Percentiles rank a stretch among this genome's conserved stretches.
These are phyloP conservation scores for Neodontobutis hainanensis DNA, from an alignment of 2,113 vertebrate species.

Conservation along the genomic window DNA sequence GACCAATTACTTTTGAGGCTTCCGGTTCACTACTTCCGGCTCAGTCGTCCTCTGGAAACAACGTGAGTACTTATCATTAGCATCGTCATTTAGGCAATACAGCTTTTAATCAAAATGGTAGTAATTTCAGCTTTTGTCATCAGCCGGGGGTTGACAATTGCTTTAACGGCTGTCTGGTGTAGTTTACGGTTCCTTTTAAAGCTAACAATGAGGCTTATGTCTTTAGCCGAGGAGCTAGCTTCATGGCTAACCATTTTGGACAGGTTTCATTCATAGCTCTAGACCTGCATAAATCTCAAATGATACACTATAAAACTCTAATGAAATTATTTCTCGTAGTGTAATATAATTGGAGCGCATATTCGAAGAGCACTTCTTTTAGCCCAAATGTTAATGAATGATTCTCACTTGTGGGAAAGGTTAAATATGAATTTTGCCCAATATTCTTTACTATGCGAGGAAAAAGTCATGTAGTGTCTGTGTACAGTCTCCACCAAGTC, in stretches of 20 bases:
- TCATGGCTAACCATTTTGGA: background rate
- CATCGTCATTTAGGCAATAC: constrained; percentile 7
- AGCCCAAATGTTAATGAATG: background rate
- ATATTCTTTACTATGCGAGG: background rate
- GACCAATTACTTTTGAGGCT: constrained; percentile 22
- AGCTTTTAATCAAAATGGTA: background rate
- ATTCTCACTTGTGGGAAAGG: constrained; percentile 37
- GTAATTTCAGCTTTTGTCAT: background rate
- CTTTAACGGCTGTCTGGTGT: background rate
- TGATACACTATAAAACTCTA: background rate
- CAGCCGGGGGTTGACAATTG: background rate
- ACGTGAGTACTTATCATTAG: constrained; percentile 64
- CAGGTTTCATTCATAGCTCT: constrained; percentile 11
- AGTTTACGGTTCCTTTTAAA: background rate
- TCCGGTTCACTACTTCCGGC: constrained; percentile 33
- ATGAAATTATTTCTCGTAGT: background rate
- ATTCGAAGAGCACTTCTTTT: background rate
- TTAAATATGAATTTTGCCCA: constrained; percentile 26
- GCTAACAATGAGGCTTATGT: constrained; percentile 12
- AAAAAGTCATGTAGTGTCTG: background rate
- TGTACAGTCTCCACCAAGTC: background rate
- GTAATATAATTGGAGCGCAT: background rate
- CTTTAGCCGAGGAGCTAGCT: constrained; percentile 21
- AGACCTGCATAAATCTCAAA: background rate
- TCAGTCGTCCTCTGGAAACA: constrained; percentile 68